These are phyloP conservation scores for Dione juno DNA, from an alignment of 2,888 invertebrate species.

Conservation along the genomic window DNA sequence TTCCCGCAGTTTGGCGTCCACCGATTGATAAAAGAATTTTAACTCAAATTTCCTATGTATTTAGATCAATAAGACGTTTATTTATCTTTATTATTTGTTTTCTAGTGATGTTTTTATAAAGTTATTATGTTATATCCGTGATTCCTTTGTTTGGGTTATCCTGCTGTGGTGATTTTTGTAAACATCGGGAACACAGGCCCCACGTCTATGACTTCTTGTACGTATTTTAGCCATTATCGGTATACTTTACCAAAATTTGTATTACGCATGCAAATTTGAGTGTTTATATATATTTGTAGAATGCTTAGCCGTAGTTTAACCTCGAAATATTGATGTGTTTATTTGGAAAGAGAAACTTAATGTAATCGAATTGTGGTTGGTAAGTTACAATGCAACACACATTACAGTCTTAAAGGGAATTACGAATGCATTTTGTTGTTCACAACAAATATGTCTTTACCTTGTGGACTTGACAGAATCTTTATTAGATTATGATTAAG, in stretches of 20 bases:
- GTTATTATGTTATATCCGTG: slow-evolving; percentile 71
- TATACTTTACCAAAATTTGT: slow-evolving; percentile 57
- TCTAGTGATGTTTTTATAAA: slow-evolving; percentile 64
- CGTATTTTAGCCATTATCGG: slow-evolving; percentile 73
- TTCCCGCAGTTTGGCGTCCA: slow-evolving; percentile 83
- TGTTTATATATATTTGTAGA: slow-evolving; percentile 53
- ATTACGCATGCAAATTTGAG: slow-evolving; percentile 49
- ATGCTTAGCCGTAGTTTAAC: slow-evolving; percentile 57
- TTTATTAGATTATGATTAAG: slow-evolving; percentile 23
- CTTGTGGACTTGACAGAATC: slow-evolving; percentile 25
- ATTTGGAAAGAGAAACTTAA: slow-evolving; percentile 41
- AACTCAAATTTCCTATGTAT: slow-evolving; percentile 74
- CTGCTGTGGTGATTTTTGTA: slow-evolving; percentile 75
- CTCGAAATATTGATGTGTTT: slow-evolving; percentile 55
- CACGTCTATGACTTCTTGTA: slow-evolving; percentile 83
- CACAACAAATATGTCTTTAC: slow-evolving; percentile 42
- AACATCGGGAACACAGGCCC: slow-evolving; percentile 79
- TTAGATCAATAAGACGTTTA: slow-evolving; percentile 66
- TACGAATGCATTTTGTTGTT: slow-evolving; percentile 44
- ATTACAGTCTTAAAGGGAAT: slow-evolving; percentile 48
- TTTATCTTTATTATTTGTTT: slow-evolving; percentile 59
- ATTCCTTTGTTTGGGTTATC: slow-evolving; percentile 62
- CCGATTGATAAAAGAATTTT: slow-evolving; percentile 73
- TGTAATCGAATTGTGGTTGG: slow-evolving; percentile 45
- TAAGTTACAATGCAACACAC: slow-evolving; percentile 56